Evolutionary conservation across 2,113 vertebrate genomes (phyloP).

Genomic region (Gopherus flavomarginatus): DNA sequence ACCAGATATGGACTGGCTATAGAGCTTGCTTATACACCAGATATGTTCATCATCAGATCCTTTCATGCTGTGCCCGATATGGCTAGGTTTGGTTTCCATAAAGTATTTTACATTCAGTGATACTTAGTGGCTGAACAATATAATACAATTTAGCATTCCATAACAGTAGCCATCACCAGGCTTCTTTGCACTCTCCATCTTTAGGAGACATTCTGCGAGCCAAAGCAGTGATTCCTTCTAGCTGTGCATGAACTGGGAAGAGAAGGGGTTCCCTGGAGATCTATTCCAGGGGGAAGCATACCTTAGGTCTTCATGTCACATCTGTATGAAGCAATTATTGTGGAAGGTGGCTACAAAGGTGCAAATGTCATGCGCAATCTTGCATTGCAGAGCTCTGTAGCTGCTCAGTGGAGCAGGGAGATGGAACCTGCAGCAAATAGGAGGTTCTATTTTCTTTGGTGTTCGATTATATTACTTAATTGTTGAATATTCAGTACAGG

Average conservation of each 20-base stretch:
- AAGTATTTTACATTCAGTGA: neutral
- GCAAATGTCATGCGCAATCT: neutral
- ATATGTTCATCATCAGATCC: neutral
- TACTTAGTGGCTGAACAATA: neutral
- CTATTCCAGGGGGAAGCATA: rapidly evolving
- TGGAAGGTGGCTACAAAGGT: neutral
- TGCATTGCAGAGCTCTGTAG: neutral
- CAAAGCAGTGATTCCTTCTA: neutral
- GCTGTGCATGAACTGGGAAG: neutral
- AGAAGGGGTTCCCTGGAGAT: neutral
- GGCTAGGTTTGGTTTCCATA: neutral
- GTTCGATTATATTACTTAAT: neutral
- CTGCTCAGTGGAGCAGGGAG: neutral
- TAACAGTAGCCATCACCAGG: neutral
- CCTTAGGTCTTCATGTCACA: neutral
- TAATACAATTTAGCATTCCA: neutral
- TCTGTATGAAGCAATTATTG: rapidly evolving
- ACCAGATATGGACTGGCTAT: neutral
- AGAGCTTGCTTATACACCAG: neutral
- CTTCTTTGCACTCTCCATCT: neutral
- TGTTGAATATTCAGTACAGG: neutral
- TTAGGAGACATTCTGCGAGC: neutral
- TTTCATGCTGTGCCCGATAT: neutral
- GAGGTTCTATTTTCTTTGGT: rapidly evolving
- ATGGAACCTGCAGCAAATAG: neutral